phyloP scores from a whole-genome alignment of 1,140 invertebrate genomes.

The Patella vulgata region DNA sequence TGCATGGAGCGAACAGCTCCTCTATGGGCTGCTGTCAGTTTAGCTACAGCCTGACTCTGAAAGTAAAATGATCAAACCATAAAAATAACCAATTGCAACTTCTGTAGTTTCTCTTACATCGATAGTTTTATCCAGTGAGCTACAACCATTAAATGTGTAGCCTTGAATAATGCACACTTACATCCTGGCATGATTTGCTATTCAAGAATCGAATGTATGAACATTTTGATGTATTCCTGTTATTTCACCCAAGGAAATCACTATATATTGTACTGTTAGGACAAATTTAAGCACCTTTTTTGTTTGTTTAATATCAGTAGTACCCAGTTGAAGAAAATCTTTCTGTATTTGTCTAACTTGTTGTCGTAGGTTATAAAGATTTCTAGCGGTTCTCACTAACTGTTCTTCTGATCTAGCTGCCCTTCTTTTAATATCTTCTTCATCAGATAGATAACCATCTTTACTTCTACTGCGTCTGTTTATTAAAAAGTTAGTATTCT shows the following conservation, averaged over 20 bases:
- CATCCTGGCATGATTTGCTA: no score
- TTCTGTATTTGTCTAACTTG: slow-evolving; percentile 53
- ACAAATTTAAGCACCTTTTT: slow-evolving; percentile 59
- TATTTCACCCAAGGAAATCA: no score
- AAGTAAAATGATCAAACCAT: neutral
- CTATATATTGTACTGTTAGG: no score
- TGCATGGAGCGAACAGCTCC: slow-evolving; percentile 52
- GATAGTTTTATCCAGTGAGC: no score
- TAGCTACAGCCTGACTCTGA: slow-evolving; percentile 46
- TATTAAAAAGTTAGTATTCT: slow-evolving; percentile 34
- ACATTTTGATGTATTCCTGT: no score
- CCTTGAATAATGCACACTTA: no score
- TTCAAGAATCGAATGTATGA: no score
- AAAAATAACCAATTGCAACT: neutral
- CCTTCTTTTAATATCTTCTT: slow-evolving; percentile 44
- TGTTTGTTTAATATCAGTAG: slow-evolving; percentile 40
- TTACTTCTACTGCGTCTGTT: slow-evolving; percentile 18
- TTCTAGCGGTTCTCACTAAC: slow-evolving; percentile 42
- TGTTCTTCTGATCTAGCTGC: slow-evolving; percentile 43
- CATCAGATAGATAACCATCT: slow-evolving; percentile 43
- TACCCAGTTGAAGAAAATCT: slow-evolving; percentile 30
- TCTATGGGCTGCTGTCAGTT: slow-evolving; percentile 46
- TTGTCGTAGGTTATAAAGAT: slow-evolving; percentile 52
- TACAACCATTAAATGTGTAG: no score
- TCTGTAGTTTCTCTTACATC: no score